A percentile compares a stretch with the other conserved stretches of the same genome.
Conservation (phyloP, 2,113 vertebrate species). For the Columba livia region DNA sequence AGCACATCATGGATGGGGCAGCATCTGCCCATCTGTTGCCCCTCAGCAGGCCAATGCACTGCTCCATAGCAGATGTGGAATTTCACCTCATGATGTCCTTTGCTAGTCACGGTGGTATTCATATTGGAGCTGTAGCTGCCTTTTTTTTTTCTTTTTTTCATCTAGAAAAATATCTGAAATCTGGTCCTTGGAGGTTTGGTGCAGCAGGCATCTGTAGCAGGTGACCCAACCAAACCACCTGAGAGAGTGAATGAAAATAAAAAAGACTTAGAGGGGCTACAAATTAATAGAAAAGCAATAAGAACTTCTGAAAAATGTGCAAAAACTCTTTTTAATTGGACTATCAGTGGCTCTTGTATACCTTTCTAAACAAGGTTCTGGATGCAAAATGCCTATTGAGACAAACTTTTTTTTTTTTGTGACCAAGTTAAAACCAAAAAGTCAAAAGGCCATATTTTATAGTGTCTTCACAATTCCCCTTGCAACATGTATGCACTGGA, state of each 20-base stretch:
- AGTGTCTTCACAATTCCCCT: background rate
- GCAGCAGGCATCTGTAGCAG: background rate
- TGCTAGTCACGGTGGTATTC: background rate
- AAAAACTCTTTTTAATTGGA: background rate
- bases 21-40: background rate
- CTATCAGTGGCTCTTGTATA: background rate
- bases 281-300: background rate
- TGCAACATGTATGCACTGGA: background rate
- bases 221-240: background rate
- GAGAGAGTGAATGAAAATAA: background rate
- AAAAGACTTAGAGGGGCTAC: background rate
- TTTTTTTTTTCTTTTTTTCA: background rate
- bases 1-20: background rate
- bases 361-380: background rate
- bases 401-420: background rate
- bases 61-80: background rate
- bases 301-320: background rate
- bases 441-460: background rate
- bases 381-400: background rate
- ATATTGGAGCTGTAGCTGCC: background rate
- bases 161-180: background rate
- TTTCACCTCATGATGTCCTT: background rate
- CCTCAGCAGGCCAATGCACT: background rate
- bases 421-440: background rate
- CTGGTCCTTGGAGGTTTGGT: background rate